phyloP scores from a whole-genome alignment of 2,888 invertebrate species.

The Thereva nobilitata region DNA sequence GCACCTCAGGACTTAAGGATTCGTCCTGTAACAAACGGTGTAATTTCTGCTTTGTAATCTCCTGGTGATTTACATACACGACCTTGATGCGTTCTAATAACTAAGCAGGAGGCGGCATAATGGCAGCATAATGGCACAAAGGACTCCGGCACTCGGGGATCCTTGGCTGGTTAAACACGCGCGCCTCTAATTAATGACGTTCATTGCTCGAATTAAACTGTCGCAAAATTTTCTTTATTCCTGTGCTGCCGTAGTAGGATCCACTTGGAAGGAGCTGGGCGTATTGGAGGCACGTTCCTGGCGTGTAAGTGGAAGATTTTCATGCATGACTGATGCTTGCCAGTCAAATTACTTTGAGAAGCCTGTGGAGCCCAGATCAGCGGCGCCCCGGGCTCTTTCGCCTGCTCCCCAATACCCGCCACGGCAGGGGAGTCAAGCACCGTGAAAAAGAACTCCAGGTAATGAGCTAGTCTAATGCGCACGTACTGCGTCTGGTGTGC shows the following conservation, averaged over 20 bases:
- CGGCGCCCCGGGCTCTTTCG: too few relatives aligned
- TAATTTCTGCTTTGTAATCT: neutral
- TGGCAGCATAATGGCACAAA: conserved; percentile 3
- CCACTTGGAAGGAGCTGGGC: neutral
- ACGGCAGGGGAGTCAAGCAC: too few relatives aligned
- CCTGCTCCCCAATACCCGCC: too few relatives aligned
- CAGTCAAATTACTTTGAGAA: conserved; percentile 5
- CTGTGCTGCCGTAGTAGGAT: neutral
- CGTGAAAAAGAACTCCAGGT: too few relatives aligned
- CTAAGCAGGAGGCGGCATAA: conserved; percentile 8
- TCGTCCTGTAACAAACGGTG: too few relatives aligned
- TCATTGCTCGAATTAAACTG: conserved; percentile 17
- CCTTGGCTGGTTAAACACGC: conserved; percentile 25
- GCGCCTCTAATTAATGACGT: conserved; percentile 26
- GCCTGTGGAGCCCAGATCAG: too few relatives aligned
- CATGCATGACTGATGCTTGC: conserved; percentile 25
- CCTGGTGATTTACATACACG: neutral
- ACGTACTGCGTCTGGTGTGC: conserved; percentile 1
- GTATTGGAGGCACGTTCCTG: conserved; percentile 20
- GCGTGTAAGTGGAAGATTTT: conserved; percentile 13
- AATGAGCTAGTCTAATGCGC: neutral
- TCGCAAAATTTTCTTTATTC: conserved; percentile 24
- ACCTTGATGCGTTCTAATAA: conserved; percentile 6
- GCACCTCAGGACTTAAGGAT: too few relatives aligned
- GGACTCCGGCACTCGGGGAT: neutral